Base-by-base conservation (phyloP, 1,140 invertebrate genomes). In the Formica selysi region DNA sequence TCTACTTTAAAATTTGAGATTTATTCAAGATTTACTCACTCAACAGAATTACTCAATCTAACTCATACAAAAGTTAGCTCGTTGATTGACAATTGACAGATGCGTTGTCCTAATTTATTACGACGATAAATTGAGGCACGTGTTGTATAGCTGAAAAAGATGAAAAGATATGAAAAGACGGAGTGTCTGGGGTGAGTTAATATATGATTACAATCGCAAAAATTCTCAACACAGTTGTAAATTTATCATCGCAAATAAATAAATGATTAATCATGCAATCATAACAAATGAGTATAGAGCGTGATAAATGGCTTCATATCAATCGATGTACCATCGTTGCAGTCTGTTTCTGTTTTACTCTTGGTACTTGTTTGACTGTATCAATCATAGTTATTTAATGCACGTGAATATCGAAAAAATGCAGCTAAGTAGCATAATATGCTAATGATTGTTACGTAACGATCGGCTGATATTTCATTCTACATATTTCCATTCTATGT, bases 171-270 rank as follows among this genome's bases (percentile, higher is more conserved):
- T 76, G 19, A 68, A 70, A 67, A n/a, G 41, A 29, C 57, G 36
- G 64, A 80, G 29, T 68, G 64, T 41, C 32, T 70, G 3, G 44
- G 29, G 8, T 54, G 64, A 80, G n/a, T 19, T 80, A 68, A 51
- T 68, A 36, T 32, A 44, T 10, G 76, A 79, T 79, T 79, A 38
- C 22, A 44, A 78, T 65, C 41, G 44, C 5, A 19, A 54, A 44
- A 22, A 13, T 57, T 11, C 10, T 19, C 3, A 16, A 22, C 13
- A 38, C 1, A 13, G 2, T 80, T 59, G 26, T 10, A 10, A 68
- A 5, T 80, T 68, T 57, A 67, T 68, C 76, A 10, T 67, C 44
- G 13, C 13, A 54, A 79, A 68, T 80, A 80, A 80, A 68, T 68
- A 54, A 80, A 41, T 36, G 64, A 80, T 80, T 70, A 57, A 36